Evolutionary conservation across 2,113 vertebrate species (phyloP).

Genomic region (Syrrhaptes paradoxus): DNA sequence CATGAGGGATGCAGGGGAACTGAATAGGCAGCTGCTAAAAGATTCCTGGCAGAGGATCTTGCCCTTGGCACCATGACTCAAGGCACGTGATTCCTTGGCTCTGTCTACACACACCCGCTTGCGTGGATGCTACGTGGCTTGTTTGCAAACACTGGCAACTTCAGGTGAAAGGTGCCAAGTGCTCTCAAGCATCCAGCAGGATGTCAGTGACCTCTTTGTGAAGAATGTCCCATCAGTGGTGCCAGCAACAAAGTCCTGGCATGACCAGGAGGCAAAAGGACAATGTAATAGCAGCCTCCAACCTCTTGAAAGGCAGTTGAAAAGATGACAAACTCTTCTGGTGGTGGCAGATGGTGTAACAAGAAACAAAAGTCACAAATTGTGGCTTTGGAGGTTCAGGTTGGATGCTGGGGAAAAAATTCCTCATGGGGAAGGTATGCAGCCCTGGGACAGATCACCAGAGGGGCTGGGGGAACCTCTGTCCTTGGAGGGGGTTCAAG

Average conservation of each 20-base stretch:
- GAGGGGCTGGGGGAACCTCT: neutral
- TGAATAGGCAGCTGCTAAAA: neutral
- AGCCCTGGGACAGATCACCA: neutral
- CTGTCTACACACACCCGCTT: neutral
- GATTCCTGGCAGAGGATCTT: conserved; percentile 7
- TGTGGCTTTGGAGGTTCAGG: neutral
- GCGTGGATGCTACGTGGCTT: neutral
- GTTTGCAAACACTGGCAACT: conserved; percentile 2
- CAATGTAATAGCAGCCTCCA: neutral
- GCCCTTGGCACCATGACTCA: conserved; percentile 9
- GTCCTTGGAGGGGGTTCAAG: neutral
- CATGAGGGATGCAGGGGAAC: neutral
- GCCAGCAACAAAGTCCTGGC: neutral
- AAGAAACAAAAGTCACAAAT: neutral
- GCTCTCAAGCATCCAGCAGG: neutral
- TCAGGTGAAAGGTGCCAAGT: neutral
- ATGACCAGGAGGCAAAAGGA: neutral
- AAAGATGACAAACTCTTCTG: neutral
- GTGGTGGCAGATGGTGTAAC: neutral
- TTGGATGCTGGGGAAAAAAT: neutral
- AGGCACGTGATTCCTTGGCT: neutral
- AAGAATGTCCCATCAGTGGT: neutral
- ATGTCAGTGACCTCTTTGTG: neutral
- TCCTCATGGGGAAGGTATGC: neutral
- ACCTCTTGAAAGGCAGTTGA: neutral